Evolutionary conservation across 2,113 vertebrate genomes (phyloP), one percentile per base, ranked within the genome.

Genomic region (Corythaixoides concolor): DNA sequence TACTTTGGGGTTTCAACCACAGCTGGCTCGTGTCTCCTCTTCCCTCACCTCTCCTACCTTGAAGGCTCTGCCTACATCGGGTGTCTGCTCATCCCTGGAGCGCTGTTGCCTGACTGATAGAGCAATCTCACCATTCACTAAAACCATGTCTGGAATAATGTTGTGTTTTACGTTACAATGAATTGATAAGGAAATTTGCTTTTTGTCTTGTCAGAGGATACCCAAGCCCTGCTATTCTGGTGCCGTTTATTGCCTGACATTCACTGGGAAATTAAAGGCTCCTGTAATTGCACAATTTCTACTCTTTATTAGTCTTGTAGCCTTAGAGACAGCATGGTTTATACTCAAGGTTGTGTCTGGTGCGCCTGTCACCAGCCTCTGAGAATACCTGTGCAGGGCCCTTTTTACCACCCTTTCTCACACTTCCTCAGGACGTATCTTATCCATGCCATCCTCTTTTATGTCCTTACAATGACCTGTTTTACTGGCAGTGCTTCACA

Each of bases 191-290:
- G 86, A 89, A 92, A 84, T 78, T 47, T 70, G 52, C 20, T 83
- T 84, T 95, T 60, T 85, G 56, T 79, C 69, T 68, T 81, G 69
- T 81, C 21, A 33, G 72, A 84, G 24, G 33, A 59, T 81, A 67
- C 64, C 80, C 39, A 64, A 94, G 66, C 56, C 8, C 49, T 64
- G 60, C 49, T 81, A 4, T 91, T 90, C 39, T 64, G 47, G 47
- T 3, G 5, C 4, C 4, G 32, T 77, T 88, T 74, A 43, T 55
- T 37, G 76, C 86, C 80, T 66, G 68, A 69, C 37, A 39, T 72
- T 89, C 52, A 49, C 47, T 49, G 56, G 68, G 69, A 91, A 95
- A 91, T 81, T 87, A 81, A 87, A 92, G 64, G 79, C 52, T 93
- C 11, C 69, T 45, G 1, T 81, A 81, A 63, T 52, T 75, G 52